phyloP scores from a whole-genome alignment of 2,113 vertebrate species.

The Scomber japonicus region DNA sequence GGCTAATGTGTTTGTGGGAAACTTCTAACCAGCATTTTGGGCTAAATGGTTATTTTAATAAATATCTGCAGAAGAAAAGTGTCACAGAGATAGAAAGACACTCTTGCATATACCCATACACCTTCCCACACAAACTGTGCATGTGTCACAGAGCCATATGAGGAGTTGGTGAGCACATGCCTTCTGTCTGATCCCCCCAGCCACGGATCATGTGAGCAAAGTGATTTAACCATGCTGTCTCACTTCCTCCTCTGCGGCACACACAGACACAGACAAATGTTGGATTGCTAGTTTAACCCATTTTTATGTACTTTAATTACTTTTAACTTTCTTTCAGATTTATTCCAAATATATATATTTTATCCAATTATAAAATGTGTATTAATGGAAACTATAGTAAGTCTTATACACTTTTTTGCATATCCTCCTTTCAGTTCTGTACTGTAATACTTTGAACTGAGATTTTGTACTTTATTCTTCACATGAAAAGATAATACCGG shows the following conservation, averaged over 20 bases:
- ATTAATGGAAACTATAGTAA: too few relatives aligned
- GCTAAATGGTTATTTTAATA: background rate
- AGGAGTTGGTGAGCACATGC: constrained; percentile 57
- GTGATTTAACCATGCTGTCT: constrained; percentile 56
- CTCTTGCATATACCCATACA: background rate
- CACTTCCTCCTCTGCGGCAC: constrained; percentile 52
- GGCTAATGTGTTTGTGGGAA: background rate
- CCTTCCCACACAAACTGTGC: background rate
- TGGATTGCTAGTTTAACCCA: background rate
- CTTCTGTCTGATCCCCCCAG: constrained; percentile 51
- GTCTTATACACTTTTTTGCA: background rate
- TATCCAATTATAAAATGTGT: background rate
- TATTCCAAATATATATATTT: background rate
- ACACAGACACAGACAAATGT: background rate
- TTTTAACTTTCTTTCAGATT: background rate
- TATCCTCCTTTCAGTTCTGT: background rate
- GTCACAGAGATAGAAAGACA: constrained; percentile 15
- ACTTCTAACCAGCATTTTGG: background rate
- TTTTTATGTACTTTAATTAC: background rate
- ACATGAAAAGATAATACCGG: too few relatives aligned
- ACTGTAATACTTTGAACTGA: too few relatives aligned
- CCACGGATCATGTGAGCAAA: constrained; percentile 74
- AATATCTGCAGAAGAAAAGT: constrained; percentile 34
- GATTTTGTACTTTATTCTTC: too few relatives aligned
- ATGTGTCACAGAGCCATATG: constrained; percentile 30